These are phyloP conservation scores for Capricornis sumatraensis DNA, from an alignment of 2,113 vertebrate genomes.

Conservation along the genomic window DNA sequence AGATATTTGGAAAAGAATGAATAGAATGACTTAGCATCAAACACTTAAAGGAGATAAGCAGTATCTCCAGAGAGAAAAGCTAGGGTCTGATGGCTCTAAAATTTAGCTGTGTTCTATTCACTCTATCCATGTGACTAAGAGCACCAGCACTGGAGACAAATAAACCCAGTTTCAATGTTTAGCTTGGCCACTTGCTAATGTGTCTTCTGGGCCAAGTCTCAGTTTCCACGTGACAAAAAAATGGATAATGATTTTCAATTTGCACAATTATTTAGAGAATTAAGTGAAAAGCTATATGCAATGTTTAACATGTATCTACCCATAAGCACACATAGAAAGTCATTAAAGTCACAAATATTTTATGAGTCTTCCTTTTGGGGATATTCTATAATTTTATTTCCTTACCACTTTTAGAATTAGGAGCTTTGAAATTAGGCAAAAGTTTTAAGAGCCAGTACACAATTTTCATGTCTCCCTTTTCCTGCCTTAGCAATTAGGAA, in stretches of 20 bases:
- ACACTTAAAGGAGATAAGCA: not conserved
- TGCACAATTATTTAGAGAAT: not conserved
- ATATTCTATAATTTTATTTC: not conserved
- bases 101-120: not conserved
- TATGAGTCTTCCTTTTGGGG: not conserved
- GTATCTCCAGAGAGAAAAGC: not conserved
- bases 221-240: not conserved
- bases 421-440: not conserved
- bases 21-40: not conserved
- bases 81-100: not conserved
- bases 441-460: not conserved
- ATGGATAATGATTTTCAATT: not conserved
- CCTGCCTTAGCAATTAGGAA: not conserved
- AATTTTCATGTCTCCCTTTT: not conserved
- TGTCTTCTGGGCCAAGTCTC: not conserved
- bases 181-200: not conserved
- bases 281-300: not conserved
- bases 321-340: not conserved
- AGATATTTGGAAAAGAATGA: not conserved
- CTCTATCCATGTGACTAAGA: not conserved
- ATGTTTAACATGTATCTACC: not conserved
- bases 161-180: not conserved
- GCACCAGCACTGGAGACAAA: not conserved
- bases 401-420: not conserved
- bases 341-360: not conserved